Percentiles rank a stretch among this genome's conserved stretches.
Conservation (phyloP, 2,888 invertebrate species). For the Cephus rjabovi region DNA sequence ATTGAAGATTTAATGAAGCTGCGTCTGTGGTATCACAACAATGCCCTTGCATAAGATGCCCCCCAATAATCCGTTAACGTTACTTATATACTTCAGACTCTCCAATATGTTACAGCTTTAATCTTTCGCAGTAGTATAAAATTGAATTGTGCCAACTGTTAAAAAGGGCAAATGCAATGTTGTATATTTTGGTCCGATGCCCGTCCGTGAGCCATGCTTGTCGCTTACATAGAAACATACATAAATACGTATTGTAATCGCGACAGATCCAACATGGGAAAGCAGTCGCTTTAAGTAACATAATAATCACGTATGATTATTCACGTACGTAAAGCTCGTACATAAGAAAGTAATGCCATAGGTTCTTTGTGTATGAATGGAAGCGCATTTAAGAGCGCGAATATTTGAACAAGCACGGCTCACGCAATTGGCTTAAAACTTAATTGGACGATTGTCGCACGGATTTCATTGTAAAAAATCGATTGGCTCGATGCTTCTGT, state of each 20-base stretch:
- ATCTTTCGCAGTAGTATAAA: conserved; percentile 35
- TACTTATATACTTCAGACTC: conserved; percentile 34
- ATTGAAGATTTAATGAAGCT: conserved; percentile 60
- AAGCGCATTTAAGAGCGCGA: neutral
- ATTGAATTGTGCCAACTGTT: conserved; percentile 33
- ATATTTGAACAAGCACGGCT: conserved; percentile 16
- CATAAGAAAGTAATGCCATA: neutral
- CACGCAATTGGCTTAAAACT: conserved; percentile 16
- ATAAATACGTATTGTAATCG: neutral
- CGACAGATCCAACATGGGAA: neutral
- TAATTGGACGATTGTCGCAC: conserved; percentile 13
- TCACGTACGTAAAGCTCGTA: neutral
- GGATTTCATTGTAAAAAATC: neutral
- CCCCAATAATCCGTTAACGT: conserved; percentile 45
- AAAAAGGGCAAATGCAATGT: conserved; percentile 37
- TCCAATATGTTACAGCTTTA: conserved; percentile 40
- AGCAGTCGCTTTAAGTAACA: neutral
- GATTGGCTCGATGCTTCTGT: neutral
- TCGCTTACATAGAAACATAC: neutral
- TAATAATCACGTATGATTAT: neutral
- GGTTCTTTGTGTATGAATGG: neutral
- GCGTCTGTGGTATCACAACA: conserved; percentile 64
- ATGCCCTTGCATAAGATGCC: conserved; percentile 59
- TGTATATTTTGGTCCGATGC: conserved; percentile 46
- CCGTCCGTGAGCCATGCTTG: conserved; percentile 30